Conservation (phyloP, 2,888 invertebrate species). For the Stenodera caucasica region DNA sequence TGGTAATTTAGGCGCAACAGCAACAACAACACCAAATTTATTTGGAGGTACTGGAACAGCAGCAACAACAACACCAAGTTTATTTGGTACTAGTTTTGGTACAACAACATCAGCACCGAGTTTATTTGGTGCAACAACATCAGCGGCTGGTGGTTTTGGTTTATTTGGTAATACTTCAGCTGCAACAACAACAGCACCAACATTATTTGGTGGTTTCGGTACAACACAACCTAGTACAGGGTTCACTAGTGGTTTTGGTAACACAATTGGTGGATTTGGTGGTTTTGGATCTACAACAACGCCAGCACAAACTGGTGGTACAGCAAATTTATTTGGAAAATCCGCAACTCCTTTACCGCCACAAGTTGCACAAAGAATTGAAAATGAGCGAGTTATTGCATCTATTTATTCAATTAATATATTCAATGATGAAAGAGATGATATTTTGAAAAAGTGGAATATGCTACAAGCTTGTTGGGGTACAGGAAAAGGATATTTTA, state of each 20-base stretch:
- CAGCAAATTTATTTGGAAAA: background rate
- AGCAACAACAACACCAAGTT: slow-evolving; percentile 44
- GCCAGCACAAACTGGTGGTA: slow-evolving; percentile 53
- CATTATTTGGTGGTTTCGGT: slow-evolving; percentile 51
- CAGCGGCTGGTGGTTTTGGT: slow-evolving; percentile 32
- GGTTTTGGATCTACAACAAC: slow-evolving; percentile 53
- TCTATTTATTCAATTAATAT: slow-evolving; percentile 61
- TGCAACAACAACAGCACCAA: slow-evolving; percentile 41
- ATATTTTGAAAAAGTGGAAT: slow-evolving; percentile 92
- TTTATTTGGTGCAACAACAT: slow-evolving; percentile 44
- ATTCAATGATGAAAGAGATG: slow-evolving; percentile 94
- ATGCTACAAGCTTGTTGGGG: slow-evolving; percentile 90
- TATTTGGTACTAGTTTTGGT: slow-evolving; percentile 59
- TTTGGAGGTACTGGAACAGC: slow-evolving; percentile 45
- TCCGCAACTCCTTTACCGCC: slow-evolving; percentile 26
- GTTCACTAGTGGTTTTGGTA: slow-evolving; percentile 58
- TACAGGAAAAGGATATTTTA: slow-evolving; percentile 81
- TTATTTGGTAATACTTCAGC: slow-evolving; percentile 51
- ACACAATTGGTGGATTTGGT: slow-evolving; percentile 50
- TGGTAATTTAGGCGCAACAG: slow-evolving; percentile 30
- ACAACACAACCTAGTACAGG: slow-evolving; percentile 52
- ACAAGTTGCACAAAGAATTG: slow-evolving; percentile 39
- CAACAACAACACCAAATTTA: slow-evolving; percentile 39
- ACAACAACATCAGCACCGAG: slow-evolving; percentile 35
- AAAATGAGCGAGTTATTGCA: slow-evolving; percentile 57